These are phyloP conservation scores for Toxostoma redivivum DNA, from an alignment of 2,113 vertebrate species.

Conservation along the genomic window DNA sequence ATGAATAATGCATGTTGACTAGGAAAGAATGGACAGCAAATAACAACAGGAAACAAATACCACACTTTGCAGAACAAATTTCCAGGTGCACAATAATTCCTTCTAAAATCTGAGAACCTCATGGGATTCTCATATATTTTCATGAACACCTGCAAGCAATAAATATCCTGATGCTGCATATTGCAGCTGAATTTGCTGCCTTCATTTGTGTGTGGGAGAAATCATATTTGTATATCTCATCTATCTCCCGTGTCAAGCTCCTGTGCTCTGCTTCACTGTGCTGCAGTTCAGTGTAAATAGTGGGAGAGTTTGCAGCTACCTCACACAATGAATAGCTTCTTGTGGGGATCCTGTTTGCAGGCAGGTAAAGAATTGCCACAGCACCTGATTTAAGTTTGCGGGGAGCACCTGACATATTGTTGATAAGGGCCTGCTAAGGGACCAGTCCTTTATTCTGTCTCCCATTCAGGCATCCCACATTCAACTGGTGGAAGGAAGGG, in stretches of 20 bases:
- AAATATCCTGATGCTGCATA: conserved; percentile 28
- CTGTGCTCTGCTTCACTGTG: not conserved
- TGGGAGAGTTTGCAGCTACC: not conserved
- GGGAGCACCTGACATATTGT: not conserved
- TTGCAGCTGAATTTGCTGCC: conserved; percentile 47
- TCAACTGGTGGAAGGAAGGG: not conserved
- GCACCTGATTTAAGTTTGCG: not conserved
- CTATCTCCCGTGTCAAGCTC: conserved; percentile 33
- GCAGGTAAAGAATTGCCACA: not conserved
- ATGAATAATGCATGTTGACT: conserved; percentile 65
- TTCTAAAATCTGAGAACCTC: conserved; percentile 63
- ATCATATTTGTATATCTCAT: conserved; percentile 24
- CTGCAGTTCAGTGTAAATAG: conserved; percentile 24
- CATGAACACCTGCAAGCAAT: conserved; percentile 61
- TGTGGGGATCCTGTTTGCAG: not conserved
- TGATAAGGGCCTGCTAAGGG: not conserved
- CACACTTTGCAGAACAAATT: conserved; percentile 60
- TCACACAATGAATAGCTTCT: not conserved
- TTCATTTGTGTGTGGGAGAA: conserved; percentile 32
- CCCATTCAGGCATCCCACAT: not conserved
- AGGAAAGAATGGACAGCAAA: conserved; percentile 53
- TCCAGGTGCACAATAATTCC: conserved; percentile 60
- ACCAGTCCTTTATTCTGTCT: not conserved
- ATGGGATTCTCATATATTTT: conserved; percentile 65
- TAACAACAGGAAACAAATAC: conserved; percentile 64